Conservation (phyloP, 2,888 invertebrate species). For the Chironomus riparius region DNA sequence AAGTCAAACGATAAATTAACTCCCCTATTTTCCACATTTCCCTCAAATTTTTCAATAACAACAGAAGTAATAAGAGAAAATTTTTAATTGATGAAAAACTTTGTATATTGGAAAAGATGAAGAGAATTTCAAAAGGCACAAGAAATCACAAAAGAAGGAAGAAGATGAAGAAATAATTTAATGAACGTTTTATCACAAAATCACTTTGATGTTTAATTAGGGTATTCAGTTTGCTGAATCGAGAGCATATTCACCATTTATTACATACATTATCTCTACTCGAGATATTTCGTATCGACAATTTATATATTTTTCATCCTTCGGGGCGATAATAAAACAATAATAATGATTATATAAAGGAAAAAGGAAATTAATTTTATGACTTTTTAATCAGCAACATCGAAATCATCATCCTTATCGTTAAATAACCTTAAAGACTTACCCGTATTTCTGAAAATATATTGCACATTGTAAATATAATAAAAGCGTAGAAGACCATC, state of each 20-base stretch:
- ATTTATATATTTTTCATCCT: not conserved
- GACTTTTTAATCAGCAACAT: constrained; percentile 5
- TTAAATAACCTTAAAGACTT: not conserved
- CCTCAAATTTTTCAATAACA: too few species aligned
- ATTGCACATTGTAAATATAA: not conserved
- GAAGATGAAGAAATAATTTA: not conserved
- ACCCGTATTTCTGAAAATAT: not conserved
- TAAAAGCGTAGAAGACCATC: not conserved
- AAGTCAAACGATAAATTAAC: too few species aligned
- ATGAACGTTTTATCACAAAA: not conserved
- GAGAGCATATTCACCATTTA: too few species aligned
- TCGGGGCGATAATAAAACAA: not conserved
- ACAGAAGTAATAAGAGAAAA: too few species aligned
- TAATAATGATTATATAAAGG: not conserved
- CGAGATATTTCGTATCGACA: too few species aligned
- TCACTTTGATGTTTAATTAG: not conserved
- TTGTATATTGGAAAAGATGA: too few species aligned
- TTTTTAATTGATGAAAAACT: too few species aligned
- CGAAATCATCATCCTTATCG: not conserved
- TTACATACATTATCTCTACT: too few species aligned
- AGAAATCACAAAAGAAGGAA: too few species aligned
- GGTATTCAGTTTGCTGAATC: too few species aligned
- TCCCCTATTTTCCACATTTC: too few species aligned
- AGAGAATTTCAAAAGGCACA: too few species aligned
- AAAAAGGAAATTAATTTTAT: not conserved